Percentiles rank a stretch among this genome's conserved stretches.
These are phyloP conservation scores for Chrysomallon squamiferum DNA, from an alignment of 1,140 invertebrate genomes.

Conservation along the genomic window DNA sequence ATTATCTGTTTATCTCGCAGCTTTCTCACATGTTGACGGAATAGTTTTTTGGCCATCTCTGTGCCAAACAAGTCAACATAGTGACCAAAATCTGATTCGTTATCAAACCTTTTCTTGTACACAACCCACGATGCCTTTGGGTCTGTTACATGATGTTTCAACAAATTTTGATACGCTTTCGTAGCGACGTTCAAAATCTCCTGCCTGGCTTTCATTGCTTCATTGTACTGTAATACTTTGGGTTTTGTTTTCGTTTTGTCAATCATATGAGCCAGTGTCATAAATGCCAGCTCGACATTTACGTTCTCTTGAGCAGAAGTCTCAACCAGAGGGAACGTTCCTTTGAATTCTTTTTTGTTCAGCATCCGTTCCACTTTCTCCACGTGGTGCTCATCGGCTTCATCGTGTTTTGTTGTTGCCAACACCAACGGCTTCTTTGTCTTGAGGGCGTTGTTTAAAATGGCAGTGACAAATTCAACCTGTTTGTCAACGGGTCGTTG, in stretches of 20 bases:
- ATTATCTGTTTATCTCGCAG: conserved; percentile 85
- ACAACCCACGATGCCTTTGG: conserved; percentile 86
- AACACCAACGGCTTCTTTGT: conserved; percentile 92
- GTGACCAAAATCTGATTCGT: conserved; percentile 87
- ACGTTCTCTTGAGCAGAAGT: conserved; percentile 96
- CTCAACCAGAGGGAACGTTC: conserved; percentile 86
- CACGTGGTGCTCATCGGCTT: conserved; percentile 85
- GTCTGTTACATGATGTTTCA: conserved; percentile 70
- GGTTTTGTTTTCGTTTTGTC: conserved; percentile 74
- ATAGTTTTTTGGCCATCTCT: conserved; percentile 81
- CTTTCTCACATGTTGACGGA: conserved; percentile 82
- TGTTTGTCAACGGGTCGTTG: conserved; percentile 79
- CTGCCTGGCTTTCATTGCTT: conserved; percentile 84
- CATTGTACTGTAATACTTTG: conserved; percentile 83
- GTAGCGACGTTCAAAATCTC: conserved; percentile 79
- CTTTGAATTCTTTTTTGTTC: conserved; percentile 90
- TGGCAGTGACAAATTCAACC: conserved; percentile 56
- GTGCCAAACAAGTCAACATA: conserved; percentile 91
- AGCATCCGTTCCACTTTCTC: conserved; percentile 89
- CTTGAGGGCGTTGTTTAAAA: conserved; percentile 60
- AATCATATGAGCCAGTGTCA: conserved; percentile 89
- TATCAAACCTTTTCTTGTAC: conserved; percentile 83
- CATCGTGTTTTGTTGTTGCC: conserved; percentile 96
- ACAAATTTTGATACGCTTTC: conserved; percentile 53
- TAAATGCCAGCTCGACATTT: conserved; percentile 93